Evolutionary conservation across 1,140 invertebrate species (phyloP).

Genomic region (Phymastichus coffea): DNA sequence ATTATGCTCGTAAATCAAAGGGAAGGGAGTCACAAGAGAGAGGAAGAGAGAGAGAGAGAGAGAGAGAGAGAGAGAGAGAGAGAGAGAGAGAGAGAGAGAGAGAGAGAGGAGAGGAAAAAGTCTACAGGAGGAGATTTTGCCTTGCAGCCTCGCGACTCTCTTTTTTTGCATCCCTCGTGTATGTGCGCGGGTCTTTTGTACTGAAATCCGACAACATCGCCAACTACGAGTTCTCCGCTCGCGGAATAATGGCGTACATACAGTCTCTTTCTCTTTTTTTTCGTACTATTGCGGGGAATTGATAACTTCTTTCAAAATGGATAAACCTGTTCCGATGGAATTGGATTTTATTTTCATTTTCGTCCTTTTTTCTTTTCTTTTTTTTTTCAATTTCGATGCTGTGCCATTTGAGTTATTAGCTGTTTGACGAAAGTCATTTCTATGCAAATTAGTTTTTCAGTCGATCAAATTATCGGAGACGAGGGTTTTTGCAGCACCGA

Average conservation of each 20-base stretch:
- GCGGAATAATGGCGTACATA: no score
- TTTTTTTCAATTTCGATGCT: no score
- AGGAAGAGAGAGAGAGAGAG: constrained; percentile 1
- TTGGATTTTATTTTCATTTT: no score
- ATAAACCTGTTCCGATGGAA: no score
- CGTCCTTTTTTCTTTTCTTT: no score
- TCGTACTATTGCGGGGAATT: neutral
- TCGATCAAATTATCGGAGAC: no score
- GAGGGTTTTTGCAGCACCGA: no score
- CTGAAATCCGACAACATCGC: neutral
- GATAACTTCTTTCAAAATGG: no score
- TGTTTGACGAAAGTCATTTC: no score
- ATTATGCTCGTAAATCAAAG: constrained; percentile 52
- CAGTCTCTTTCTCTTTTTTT: neutral
- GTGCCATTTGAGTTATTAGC: no score
- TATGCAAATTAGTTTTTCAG: no score
- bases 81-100: constrained; percentile 18
- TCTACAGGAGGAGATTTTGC: constrained; percentile 37
- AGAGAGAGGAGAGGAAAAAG: constrained; percentile 29
- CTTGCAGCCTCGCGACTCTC: constrained; percentile 17
- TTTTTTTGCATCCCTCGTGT: neutral
- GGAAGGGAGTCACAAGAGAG: constrained; percentile 19
- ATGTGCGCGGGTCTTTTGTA: neutral
- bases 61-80: neutral
- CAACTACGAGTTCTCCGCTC: constrained; percentile 1